Evolutionary conservation across 2,888 invertebrate species (phyloP).

Genomic region (Therioaphis trifolii): DNA sequence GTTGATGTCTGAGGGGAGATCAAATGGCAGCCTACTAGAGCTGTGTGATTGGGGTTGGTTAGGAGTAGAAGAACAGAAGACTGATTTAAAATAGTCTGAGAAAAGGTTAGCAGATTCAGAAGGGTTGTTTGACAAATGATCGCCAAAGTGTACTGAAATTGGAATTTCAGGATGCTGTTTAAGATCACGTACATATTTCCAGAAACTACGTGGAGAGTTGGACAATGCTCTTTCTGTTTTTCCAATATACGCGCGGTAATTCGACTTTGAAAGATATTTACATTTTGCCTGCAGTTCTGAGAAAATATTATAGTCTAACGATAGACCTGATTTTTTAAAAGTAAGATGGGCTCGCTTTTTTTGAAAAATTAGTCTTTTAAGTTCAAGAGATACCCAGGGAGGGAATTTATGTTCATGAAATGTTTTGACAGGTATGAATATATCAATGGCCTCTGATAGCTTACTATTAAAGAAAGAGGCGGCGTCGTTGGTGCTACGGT

Average conservation of each 20-base stretch:
- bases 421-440: too few relatives aligned
- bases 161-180: slow-evolving; percentile 11
- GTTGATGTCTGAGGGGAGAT: background rate
- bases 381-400: slow-evolving; percentile 13
- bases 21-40: background rate
- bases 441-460: too few relatives aligned
- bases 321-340: background rate
- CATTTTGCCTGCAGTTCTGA: background rate
- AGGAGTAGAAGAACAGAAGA: background rate
- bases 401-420: too few relatives aligned
- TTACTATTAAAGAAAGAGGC: too few relatives aligned
- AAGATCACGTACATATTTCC: background rate
- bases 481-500: too few relatives aligned
- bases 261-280: background rate
- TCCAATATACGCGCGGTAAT: background rate
- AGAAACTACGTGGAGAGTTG: background rate
- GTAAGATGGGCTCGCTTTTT: background rate
- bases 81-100: background rate
- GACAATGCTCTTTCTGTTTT: background rate
- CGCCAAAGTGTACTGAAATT: background rate
- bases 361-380: background rate
- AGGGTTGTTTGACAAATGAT: background rate
- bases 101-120: slow-evolving; percentile 10
- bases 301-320: background rate
- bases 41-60: background rate